A percentile compares a stretch with the other conserved stretches of the same genome.
These are phyloP conservation scores for Eumaeus atala DNA, from an alignment of 1,140 invertebrate species.

Conservation along the genomic window DNA sequence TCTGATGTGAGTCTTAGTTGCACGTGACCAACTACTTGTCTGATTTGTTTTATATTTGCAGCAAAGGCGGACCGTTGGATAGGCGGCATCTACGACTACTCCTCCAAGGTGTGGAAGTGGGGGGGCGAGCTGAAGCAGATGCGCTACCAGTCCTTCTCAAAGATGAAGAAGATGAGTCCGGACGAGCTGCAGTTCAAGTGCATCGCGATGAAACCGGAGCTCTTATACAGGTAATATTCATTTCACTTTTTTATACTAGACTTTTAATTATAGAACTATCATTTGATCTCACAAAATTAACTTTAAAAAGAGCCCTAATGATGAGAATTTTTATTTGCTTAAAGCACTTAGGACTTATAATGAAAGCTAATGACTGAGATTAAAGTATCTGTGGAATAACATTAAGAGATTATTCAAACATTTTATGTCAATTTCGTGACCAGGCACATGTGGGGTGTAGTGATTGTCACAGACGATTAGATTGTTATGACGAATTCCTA, in stretches of 20 bases:
- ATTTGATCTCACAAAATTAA: neutral
- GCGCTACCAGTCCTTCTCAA: slow-evolving; percentile 78
- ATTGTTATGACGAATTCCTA: no score
- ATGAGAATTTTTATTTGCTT: no score
- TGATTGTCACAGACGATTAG: no score
- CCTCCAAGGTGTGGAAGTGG: slow-evolving; percentile 81
- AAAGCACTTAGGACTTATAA: no score
- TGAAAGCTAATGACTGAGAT: no score
- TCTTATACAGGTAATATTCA: slow-evolving; percentile 67
- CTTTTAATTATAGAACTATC: neutral
- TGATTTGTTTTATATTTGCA: slow-evolving; percentile 43
- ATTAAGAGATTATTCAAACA: no score
- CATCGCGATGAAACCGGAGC: slow-evolving; percentile 77
- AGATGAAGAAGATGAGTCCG: slow-evolving; percentile 64
- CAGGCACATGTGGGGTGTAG: no score
- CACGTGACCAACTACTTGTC: no score
- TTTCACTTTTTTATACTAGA: neutral
- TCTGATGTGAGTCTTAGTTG: no score
- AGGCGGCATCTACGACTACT: slow-evolving; percentile 83
- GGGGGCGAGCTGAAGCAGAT: slow-evolving; percentile 78
- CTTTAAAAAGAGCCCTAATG: no score
- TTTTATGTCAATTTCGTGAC: no score
- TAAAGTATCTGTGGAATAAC: no score
- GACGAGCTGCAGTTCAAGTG: slow-evolving; percentile 78
- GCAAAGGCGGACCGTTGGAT: slow-evolving; percentile 82